Conservation (phyloP, 2,797 vertebrate species). For the Ateles fusciceps region DNA sequence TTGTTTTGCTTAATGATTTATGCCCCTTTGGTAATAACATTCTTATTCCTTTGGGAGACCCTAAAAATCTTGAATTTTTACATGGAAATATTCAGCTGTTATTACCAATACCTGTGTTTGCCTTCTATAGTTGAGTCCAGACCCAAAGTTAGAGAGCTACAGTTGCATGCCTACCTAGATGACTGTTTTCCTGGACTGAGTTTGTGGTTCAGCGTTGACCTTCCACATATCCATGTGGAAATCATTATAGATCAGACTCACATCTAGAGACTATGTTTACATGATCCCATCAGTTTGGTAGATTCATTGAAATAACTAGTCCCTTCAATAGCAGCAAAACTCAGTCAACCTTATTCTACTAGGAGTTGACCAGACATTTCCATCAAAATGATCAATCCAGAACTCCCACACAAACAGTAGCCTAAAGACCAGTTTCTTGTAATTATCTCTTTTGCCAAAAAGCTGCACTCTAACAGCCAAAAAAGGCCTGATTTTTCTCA, state of each 20-base stretch:
- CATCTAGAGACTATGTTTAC: neutral
- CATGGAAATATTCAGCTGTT: neutral
- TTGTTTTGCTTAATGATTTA: neutral
- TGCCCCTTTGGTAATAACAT: constrained; percentile 25
- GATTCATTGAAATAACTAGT: neutral
- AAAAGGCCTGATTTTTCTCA: constrained; percentile 61
- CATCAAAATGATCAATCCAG: constrained; percentile 31
- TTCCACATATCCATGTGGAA: neutral
- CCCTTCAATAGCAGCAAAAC: neutral
- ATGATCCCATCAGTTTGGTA: neutral
- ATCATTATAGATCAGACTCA: neutral
- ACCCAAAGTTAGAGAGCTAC: neutral
- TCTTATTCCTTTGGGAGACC: neutral
- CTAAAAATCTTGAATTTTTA: constrained; percentile 13
- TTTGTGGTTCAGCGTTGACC: neutral
- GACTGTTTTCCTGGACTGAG: neutral
- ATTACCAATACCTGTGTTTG: neutral
- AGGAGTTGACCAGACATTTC: neutral
- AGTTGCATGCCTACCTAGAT: neutral
- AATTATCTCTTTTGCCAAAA: constrained; percentile 21
- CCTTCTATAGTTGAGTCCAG: neutral
- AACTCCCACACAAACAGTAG: neutral
- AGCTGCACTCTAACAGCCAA: neutral
- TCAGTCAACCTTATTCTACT: neutral
- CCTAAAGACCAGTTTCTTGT: constrained; percentile 26